A percentile compares a stretch with the other conserved stretches of the same genome.
phyloP scores from a whole-genome alignment of 2,113 vertebrate genomes.

The Anolis carolinensis region DNA sequence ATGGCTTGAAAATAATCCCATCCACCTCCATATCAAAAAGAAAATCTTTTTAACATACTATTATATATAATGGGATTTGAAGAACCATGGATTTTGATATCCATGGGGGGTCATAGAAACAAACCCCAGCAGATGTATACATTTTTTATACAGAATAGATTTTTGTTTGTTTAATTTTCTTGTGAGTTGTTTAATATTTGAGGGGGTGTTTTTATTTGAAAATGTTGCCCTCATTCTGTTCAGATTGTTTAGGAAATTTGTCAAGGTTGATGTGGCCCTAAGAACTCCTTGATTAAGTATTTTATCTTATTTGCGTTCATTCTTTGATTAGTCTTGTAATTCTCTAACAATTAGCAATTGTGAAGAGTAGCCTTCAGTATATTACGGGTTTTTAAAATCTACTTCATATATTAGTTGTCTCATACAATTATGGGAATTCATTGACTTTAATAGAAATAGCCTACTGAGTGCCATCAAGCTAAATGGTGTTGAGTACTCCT shows the following conservation, averaged over 20 bases:
- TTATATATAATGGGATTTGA: too few species aligned
- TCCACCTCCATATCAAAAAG: too few species aligned
- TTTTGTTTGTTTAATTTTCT: too few species aligned
- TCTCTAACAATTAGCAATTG: slow-evolving; percentile 4
- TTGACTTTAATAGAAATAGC: slow-evolving; percentile 20
- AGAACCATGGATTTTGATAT: too few species aligned
- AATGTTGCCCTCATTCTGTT: too few species aligned
- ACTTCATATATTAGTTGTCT: slow-evolving; percentile 3
- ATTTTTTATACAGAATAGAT: too few species aligned
- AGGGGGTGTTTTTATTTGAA: too few species aligned
- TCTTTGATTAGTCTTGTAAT: slow-evolving; percentile 17
- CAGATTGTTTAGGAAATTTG: not conserved
- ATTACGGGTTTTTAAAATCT: not conserved
- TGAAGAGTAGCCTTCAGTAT: not conserved
- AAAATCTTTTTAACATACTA: too few species aligned
- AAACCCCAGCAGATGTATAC: too few species aligned
- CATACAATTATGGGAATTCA: slow-evolving; percentile 7
- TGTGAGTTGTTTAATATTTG: too few species aligned
- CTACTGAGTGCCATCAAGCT: slow-evolving; percentile 2
- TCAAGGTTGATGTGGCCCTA: not conserved
- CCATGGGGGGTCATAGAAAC: too few species aligned
- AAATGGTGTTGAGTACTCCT: not conserved
- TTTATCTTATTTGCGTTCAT: slow-evolving; percentile 1
- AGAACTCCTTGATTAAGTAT: not conserved
- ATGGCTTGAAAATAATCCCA: too few species aligned